Evolutionary conservation across 1,140 invertebrate genomes (phyloP).

Genomic region (Drosophila varians): DNA sequence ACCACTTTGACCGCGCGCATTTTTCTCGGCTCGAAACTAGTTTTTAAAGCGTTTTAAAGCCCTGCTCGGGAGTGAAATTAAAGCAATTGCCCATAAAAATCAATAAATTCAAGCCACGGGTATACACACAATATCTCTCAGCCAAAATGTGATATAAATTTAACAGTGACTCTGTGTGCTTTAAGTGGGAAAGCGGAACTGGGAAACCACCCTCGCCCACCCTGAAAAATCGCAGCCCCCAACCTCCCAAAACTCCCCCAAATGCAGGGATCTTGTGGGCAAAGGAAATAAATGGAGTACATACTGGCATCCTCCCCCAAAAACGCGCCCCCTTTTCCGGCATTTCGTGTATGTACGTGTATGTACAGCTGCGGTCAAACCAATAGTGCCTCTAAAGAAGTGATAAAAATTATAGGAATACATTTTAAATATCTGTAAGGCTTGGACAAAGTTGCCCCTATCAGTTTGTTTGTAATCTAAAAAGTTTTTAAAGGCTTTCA

Average conservation of each 20-base stretch:
- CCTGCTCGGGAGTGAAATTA: slow-evolving; percentile 35
- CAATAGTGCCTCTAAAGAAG: not conserved
- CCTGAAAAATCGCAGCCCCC: slow-evolving; percentile 24
- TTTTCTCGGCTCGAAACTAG: slow-evolving; percentile 57
- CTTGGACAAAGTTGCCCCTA: too few species aligned
- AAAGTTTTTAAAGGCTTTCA: too few species aligned
- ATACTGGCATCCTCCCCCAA: slow-evolving; percentile 57
- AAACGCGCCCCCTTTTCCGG: slow-evolving; percentile 69
- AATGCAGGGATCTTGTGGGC: slow-evolving; percentile 39
- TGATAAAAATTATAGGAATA: not conserved
- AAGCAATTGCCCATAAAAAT: slow-evolving; percentile 65
- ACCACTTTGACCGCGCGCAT: slow-evolving; percentile 71
- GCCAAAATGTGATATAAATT: slow-evolving; percentile 52
- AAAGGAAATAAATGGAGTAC: slow-evolving; percentile 45
- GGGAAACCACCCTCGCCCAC: slow-evolving; percentile 57
- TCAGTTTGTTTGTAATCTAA: too few species aligned
- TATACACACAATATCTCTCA: slow-evolving; percentile 56
- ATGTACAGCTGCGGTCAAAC: not conserved
- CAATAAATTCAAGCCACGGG: slow-evolving; percentile 70
- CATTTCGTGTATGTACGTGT: slow-evolving; percentile 38
- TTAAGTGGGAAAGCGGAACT: slow-evolving; percentile 59
- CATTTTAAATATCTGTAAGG: too few species aligned
- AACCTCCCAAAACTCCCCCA: slow-evolving; percentile 29
- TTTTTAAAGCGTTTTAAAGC: slow-evolving; percentile 70
- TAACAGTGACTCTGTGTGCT: slow-evolving; percentile 41